Conservation (phyloP, 2,113 vertebrate species). For the Phainopepla nitens region DNA sequence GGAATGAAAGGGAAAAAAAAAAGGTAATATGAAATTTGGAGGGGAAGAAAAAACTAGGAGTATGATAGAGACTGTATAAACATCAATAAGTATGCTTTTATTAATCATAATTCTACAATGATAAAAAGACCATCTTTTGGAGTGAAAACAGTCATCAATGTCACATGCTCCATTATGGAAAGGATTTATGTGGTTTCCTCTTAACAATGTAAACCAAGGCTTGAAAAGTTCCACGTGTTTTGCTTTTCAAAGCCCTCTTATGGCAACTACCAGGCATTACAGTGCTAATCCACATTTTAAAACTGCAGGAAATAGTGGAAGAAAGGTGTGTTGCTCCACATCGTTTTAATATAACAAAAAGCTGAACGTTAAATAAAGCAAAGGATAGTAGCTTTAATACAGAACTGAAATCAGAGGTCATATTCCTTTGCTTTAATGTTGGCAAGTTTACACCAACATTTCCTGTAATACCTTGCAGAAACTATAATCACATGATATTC, state of each 20-base stretch:
- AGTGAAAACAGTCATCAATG: background rate
- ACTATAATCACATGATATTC: background rate
- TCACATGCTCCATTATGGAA: constrained; percentile 15
- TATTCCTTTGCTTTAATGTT: background rate
- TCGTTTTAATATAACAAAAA: background rate
- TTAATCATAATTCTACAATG: background rate
- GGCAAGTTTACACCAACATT: background rate
- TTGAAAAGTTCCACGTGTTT: background rate
- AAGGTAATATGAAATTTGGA: background rate
- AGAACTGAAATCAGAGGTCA: background rate
- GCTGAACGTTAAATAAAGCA: background rate
- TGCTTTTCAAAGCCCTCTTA: constrained; percentile 1
- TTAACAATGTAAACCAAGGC: background rate
- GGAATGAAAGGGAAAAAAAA: background rate
- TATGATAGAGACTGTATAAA: background rate
- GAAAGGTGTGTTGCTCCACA: background rate
- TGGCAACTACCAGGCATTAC: background rate
- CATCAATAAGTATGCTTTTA: background rate
- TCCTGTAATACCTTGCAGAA: background rate
- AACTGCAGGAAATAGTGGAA: background rate
- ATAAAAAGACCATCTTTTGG: background rate
- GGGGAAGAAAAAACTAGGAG: rapidly evolving
- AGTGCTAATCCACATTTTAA: background rate
- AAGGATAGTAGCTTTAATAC: background rate
- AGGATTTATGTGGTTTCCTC: constrained; percentile 29